Evolutionary conservation across 2,888 invertebrate species (phyloP).

Genomic region (Petrolisthes cinctipes): DNA sequence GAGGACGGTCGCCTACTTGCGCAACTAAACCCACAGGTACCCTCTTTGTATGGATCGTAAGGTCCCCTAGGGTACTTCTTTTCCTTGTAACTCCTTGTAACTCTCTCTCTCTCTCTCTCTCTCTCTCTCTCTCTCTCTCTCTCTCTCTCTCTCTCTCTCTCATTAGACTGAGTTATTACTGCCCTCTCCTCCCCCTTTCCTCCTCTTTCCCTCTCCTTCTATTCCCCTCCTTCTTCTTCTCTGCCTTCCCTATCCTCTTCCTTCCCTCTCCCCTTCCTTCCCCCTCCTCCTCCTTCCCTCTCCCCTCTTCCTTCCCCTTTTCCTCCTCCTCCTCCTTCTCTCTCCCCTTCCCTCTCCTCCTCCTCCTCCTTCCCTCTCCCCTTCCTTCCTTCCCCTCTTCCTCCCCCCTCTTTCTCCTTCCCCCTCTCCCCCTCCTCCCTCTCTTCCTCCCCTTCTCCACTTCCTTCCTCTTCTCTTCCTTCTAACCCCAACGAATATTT

Average conservation of each 20-base stretch:
- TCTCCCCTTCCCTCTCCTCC: background rate
- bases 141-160: slow-evolving; percentile 4
- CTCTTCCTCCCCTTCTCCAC: background rate
- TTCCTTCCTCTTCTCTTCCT: background rate
- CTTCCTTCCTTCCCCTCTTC: background rate
- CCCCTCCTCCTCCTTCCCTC: background rate
- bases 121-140: slow-evolving; percentile 4
- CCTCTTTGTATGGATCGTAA: no score
- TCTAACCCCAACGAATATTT: background rate
- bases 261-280: background rate
- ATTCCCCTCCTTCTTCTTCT: background rate
- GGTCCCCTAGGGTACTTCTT: no score
- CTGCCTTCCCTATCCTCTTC: background rate
- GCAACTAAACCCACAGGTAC: no score
- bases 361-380: background rate
- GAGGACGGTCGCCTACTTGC: no score
- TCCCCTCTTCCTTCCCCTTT: background rate
- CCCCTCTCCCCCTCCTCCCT: background rate
- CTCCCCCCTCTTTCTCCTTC: background rate
- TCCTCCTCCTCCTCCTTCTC: background rate
- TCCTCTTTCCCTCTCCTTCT: background rate
- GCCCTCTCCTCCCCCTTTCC: background rate
- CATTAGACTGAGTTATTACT: background rate
- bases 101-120: no score
- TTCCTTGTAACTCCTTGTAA: no score